These are phyloP conservation scores for Columba livia DNA, from an alignment of 2,113 vertebrate genomes.

Conservation along the genomic window DNA sequence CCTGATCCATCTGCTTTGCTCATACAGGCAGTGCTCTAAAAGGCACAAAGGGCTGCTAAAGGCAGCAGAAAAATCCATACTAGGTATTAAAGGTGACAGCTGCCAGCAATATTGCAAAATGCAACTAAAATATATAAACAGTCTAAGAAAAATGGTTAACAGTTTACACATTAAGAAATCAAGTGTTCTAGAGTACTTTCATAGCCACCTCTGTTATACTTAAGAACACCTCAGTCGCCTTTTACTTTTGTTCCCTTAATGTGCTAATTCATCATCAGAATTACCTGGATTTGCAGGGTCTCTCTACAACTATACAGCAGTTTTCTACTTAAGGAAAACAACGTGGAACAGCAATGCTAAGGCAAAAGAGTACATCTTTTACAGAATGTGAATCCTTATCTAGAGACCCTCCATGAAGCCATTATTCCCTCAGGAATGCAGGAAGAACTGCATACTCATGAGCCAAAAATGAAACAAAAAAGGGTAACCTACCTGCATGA, in stretches of 20 bases:
- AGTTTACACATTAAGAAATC: neutral
- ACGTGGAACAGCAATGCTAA: neutral
- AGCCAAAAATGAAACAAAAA: neutral
- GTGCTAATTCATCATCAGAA: neutral
- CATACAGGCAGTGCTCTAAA: neutral
- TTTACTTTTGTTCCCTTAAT: neutral
- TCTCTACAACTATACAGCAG: neutral
- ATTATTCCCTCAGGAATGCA: neutral
- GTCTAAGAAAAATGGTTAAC: neutral
- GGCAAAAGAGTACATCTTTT: neutral
- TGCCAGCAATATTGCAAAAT: neutral
- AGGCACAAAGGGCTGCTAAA: conserved; percentile 31
- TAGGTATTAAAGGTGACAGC: neutral
- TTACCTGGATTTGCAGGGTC: neutral
- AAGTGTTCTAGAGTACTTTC: neutral
- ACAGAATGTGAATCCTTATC: neutral
- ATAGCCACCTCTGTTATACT: neutral
- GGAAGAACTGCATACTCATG: neutral
- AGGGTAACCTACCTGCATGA: conserved; percentile 83
- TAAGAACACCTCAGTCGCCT: neutral
- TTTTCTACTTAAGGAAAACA: neutral
- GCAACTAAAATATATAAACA: neutral
- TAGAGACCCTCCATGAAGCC: neutral
- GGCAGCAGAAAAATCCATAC: neutral
- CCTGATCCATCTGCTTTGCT: neutral